A percentile compares a stretch with the other conserved stretches of the same genome.
Evolutionary conservation across 2,888 invertebrate genomes (phyloP).

Genomic region (Leptarthrus brevirostris): DNA sequence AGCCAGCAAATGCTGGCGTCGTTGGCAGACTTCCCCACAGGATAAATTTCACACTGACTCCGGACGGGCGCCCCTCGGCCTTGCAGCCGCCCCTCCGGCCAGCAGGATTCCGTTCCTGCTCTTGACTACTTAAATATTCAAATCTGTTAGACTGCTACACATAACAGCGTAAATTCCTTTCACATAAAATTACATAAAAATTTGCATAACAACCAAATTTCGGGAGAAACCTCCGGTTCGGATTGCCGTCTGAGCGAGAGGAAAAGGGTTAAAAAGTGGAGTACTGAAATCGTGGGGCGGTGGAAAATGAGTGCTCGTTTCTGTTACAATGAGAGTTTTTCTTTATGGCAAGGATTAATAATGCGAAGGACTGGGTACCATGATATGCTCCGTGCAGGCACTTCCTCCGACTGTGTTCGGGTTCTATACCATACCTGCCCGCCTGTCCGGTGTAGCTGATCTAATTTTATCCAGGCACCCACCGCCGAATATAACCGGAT

Average conservation of each 20-base stretch:
- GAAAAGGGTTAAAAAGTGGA: not conserved
- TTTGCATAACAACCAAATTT: constrained; percentile 54
- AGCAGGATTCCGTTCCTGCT: not conserved
- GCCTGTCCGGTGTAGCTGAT: no score
- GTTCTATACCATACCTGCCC: no score
- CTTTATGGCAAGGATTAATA: constrained; percentile 30
- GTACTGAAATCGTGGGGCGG: no score
- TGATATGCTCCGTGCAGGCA: not conserved
- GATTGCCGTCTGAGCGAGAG: not conserved
- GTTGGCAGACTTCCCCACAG: constrained; percentile 15
- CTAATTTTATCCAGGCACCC: constrained; percentile 3
- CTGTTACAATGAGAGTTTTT: not conserved
- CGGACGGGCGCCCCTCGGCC: not conserved
- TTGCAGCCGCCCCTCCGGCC: no score
- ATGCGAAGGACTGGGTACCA: constrained; percentile 3
- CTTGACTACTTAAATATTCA: constrained; percentile 53
- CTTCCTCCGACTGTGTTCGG: not conserved
- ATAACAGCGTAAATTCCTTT: constrained; percentile 52
- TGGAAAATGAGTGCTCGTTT: not conserved
- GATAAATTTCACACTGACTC: constrained; percentile 25
- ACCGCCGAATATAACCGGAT: constrained; percentile 11
- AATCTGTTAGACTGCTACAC: constrained; percentile 53
- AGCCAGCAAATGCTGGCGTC: not conserved
- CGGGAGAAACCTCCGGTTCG: constrained; percentile 38
- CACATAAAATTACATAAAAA: constrained; percentile 54